Conservation (phyloP, 2,113 vertebrate species). For the Colius striatus region DNA sequence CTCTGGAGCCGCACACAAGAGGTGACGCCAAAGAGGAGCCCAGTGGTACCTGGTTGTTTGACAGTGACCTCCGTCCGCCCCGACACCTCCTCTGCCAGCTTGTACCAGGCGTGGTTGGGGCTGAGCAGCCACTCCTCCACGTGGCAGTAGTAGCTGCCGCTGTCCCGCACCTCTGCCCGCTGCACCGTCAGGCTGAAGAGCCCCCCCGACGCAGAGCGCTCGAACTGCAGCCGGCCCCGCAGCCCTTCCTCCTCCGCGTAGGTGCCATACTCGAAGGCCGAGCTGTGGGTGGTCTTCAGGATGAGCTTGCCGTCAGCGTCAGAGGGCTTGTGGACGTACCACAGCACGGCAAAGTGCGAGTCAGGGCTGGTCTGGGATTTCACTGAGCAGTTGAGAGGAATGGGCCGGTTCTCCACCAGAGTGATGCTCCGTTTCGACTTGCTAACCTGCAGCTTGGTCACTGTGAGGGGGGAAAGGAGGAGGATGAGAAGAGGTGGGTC, state of each 20-base stretch:
- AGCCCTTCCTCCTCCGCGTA: conserved; percentile 92
- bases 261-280: conserved; percentile 89
- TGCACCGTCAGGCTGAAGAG: conserved; percentile 92
- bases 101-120: conserved; percentile 85
- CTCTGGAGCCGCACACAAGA: fast-evolving
- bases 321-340: conserved; percentile 87
- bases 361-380: conserved; percentile 89
- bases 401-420: conserved; percentile 88
- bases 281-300: conserved; percentile 88
- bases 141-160: conserved; percentile 94
- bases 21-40: fast-evolving
- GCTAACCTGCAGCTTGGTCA: conserved; percentile 90
- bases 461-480: conserved; percentile 67
- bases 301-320: conserved; percentile 89
- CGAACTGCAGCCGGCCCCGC: conserved; percentile 88
- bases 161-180: conserved; percentile 89
- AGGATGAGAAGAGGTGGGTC: background rate
- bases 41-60: conserved; percentile 85
- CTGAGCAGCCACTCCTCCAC: conserved; percentile 89
- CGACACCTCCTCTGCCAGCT: conserved; percentile 81
- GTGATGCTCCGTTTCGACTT: conserved; percentile 89
- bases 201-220: conserved; percentile 83
- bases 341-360: conserved; percentile 90
- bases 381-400: conserved; percentile 90
- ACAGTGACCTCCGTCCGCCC: conserved; percentile 88